Conservation (phyloP, 1,140 invertebrate genomes). For the Aricia agestis region DNA sequence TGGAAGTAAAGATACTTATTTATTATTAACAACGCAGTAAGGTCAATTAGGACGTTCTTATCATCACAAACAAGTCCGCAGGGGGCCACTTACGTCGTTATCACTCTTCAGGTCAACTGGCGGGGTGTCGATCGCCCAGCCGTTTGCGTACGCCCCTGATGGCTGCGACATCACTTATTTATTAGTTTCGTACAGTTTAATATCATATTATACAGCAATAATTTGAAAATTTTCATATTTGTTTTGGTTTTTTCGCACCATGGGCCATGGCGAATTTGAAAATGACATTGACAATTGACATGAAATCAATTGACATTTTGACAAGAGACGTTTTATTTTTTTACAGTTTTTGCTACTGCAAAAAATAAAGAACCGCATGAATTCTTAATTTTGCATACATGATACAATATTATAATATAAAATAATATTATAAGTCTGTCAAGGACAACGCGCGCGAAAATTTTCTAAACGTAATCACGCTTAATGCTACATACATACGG, state of each 20-base stretch:
- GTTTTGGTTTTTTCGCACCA: constrained; percentile 20
- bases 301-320: no score
- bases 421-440: no score
- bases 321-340: background rate
- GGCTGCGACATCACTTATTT: constrained; percentile 52
- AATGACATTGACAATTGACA: constrained; percentile 16
- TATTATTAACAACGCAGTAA: constrained; percentile 21
- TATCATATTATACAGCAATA: constrained; percentile 13
- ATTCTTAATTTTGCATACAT: no score
- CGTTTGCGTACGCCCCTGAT: constrained; percentile 49
- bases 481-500: no score
- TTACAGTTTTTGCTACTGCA: no score
- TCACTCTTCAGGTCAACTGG: constrained; percentile 62
- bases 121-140: constrained; percentile 67
- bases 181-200: constrained; percentile 12
- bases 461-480: no score
- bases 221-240: constrained; percentile 10
- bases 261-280: background rate
- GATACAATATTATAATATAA: no score
- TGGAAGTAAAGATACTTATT: constrained; percentile 22
- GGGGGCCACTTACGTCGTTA: constrained; percentile 71
- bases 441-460: no score
- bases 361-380: no score
- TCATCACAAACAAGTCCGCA: constrained; percentile 63
- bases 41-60: constrained; percentile 53